Evolutionary conservation across 53 echinoderm and acorn worm species (phyloP), one percentile per base, ranked within the genome.

Genomic region (Antedon mediterranea): DNA sequence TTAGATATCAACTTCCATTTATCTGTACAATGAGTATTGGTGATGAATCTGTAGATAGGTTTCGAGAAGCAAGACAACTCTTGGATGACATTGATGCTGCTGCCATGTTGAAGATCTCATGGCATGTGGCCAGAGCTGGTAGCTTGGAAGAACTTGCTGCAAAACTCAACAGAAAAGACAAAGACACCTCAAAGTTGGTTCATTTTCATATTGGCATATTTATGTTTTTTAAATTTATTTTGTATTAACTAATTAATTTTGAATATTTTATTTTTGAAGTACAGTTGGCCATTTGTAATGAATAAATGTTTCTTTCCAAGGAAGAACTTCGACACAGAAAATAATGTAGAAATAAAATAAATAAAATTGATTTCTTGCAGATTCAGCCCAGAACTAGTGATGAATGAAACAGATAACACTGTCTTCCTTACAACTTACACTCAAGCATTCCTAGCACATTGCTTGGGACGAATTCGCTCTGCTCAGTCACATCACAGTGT

Each of bases 61-160:
- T 73, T 71, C 57, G 78, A 8, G 13, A 29, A 20, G 43, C 44
- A 13, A 79, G 44, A 29, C 34, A 82, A 28, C 43, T 82, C 11
- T 73, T 31, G 13, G 73, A 57, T 31, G 82, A 78, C 4, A 44
- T 79, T 20, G 71, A 79, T 32, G 73, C 82, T 31, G 37, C 71
- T 32, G 31, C 71, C 31, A 82, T 82, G 86, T 29, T 86, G 31
- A 78, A 71, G 71, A 30, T 82, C n/a, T 71, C 78, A n/a, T 86
- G 82, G 86, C 82, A 86, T 34, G 43, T 82, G 73, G 79, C 82
- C 20, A 74, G 78, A 76, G 30, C 82, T 71, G 86, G 74, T 79
- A 76, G 86, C 3, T 42, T 86, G 14, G 30, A 78, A 15, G 26
- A 31, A 15, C 57, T 82, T 1, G 71, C 13, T 5, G 30, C 28